Base-by-base conservation (phyloP, 2,797 vertebrate genomes). In the Thunnus albacares region DNA sequence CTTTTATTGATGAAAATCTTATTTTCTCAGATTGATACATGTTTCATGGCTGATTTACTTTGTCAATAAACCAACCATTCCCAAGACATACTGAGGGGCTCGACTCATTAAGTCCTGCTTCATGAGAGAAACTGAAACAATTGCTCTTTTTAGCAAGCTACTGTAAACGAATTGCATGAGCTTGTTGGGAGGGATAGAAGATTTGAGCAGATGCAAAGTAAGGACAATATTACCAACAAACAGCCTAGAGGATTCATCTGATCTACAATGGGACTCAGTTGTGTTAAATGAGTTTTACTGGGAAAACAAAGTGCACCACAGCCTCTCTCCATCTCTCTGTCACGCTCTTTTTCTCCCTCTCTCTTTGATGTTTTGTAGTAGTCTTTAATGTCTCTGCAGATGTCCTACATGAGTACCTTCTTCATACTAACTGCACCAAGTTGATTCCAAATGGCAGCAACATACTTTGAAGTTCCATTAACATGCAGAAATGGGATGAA, bases 391-490 rank as follows among this genome's bases (percentile, higher is more conserved):
- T 63, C 33, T 63, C 2, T 0, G 18, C 56, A 78, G 62, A 43
- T 20, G 3, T 58, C 43, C 5, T 77, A 51, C 82, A 71, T 58
- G 17, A 67, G 15, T 41, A 15, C 22, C 22, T 75, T 71, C 51
- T 77, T 69, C 73, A 83, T 69, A 22, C 52, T 41, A 62, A 75
- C 22, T 64, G 45, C 70, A 60, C 51, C 22, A 22, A 72, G 51
- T 67, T 55, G 24, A 30, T 68, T 67, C 41, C 56, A 70, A 35
- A 43, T 22, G 3, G 12, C 68, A 56, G 22, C 0, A 1, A 35
- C 72, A 61, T 14, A 17, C 66, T 72, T 60, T 75, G 60, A 81
- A 45, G 51, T 26, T 38, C 47, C 24, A 62, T 77, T 65, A 59
- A 67, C 26, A 45, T 77, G 41, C 43, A 24, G 24, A 24, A 24